These are phyloP conservation scores for Crenichthys baileyi DNA, from an alignment of 2,797 vertebrate species.

Conservation along the genomic window DNA sequence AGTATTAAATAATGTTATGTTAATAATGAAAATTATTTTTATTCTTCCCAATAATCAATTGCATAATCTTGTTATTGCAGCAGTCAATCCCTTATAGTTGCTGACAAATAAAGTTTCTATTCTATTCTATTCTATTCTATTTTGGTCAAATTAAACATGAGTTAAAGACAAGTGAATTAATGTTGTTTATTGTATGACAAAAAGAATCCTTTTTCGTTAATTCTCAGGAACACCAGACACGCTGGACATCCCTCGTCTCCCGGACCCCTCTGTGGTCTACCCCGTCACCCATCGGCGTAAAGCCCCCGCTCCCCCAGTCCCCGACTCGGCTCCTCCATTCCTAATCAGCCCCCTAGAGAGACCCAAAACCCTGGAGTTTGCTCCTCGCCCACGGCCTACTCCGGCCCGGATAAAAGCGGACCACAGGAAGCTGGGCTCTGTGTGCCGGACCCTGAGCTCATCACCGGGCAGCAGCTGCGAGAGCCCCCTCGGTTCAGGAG, in stretches of 20 bases:
- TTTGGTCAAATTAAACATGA: too few relatives aligned
- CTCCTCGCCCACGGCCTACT: conserved; percentile 86
- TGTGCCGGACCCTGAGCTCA: conserved; percentile 84
- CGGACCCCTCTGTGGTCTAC: conserved; percentile 79
- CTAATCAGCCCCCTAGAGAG: conserved; percentile 80
- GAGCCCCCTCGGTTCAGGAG: conserved; percentile 81
- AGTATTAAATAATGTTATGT: too few relatives aligned
- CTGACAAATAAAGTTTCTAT: too few relatives aligned
- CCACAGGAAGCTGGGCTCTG: conserved; percentile 88
- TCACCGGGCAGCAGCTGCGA: conserved; percentile 87
- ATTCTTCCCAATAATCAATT: too few relatives aligned
- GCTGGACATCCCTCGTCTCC: conserved; percentile 83
- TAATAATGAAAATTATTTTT: too few relatives aligned
- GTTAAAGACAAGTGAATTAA: background rate
- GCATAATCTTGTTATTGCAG: too few relatives aligned
- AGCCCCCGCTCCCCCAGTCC: conserved; percentile 68
- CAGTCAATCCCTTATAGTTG: too few relatives aligned
- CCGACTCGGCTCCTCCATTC: conserved; percentile 47
- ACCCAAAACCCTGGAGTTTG: conserved; percentile 90
- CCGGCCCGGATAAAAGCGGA: conserved; percentile 82
- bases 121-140: too few relatives aligned
- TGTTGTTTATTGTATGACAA: background rate
- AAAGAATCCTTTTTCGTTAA: background rate
- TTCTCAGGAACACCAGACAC: conserved; percentile 76
- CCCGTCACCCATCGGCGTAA: conserved; percentile 79